phyloP scores from a whole-genome alignment of 2,888 invertebrate species.

The Cylloceria caligata region DNA sequence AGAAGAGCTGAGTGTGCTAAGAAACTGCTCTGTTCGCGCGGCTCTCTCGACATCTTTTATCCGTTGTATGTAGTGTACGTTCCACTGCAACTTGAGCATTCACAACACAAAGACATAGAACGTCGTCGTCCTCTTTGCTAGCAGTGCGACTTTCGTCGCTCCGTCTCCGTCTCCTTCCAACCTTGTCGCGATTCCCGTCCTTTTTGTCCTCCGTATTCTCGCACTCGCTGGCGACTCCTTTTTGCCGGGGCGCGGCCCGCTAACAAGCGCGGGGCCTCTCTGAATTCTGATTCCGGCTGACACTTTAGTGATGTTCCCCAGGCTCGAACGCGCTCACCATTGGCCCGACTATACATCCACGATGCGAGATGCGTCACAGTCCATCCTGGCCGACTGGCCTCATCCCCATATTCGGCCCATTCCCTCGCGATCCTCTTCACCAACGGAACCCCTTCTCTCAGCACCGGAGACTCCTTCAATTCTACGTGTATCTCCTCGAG shows the following conservation, averaged over 20 bases:
- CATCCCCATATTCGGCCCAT: constrained; percentile 62
- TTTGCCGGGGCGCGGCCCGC: constrained; percentile 79
- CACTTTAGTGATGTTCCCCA: constrained; percentile 84
- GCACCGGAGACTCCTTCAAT: constrained; percentile 3
- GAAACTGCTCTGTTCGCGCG: constrained; percentile 45
- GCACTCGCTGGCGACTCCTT: constrained; percentile 73
- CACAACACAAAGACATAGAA: constrained; percentile 6
- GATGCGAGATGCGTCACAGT: constrained; percentile 28
- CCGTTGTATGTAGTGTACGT: background rate
- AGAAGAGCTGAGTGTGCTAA: constrained; percentile 44
- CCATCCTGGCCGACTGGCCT: constrained; percentile 11
- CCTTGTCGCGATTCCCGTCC: constrained; percentile 37
- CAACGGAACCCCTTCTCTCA: background rate
- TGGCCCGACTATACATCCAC: constrained; percentile 31
- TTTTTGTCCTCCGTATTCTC: constrained; percentile 60
- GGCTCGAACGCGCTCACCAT: constrained; percentile 21
- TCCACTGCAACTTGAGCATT: constrained; percentile 1
- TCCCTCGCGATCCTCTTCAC: constrained; percentile 23
- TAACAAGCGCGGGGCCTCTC: constrained; percentile 83
- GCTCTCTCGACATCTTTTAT: constrained; percentile 18
- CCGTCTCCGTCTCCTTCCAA: constrained; percentile 30
- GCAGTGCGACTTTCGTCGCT: constrained; percentile 29
- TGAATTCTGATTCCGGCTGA: constrained; percentile 84
- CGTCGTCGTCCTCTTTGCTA: background rate
- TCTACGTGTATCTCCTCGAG: background rate